Base-by-base conservation (phyloP, 2,797 vertebrate genomes). In the Chelidonichthys spinosus region DNA sequence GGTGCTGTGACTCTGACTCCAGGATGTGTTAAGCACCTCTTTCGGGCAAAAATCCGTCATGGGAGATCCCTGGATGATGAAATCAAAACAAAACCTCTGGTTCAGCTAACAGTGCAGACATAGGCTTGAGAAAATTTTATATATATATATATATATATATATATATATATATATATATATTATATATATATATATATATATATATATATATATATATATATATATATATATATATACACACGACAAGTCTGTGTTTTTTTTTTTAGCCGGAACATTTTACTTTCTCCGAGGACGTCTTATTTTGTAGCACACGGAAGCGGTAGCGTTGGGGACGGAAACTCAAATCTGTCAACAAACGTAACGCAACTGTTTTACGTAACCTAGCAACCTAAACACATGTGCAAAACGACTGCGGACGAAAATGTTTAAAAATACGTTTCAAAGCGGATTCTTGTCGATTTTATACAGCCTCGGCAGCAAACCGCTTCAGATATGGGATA, bases 341-440 rank as follows among this genome's bases (percentile, higher is more conserved):
- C 6, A 49, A 67, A 82, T 11, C 66, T 62, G 75, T 79, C 78
- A 89, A 85, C 85, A 90, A 89, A 84, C 78, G 68, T 36, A 73
- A 56, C 53, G 39, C 78, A 73, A 72, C 85, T 39, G 72, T 6
- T 33, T 10, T 4, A 17, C 2, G 7, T 3, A 15, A 55, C 10
- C 1, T 25, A 43, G n/a, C 18, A 11, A 9, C 14, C 32, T 35
- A 63, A 46, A 58, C 67, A 82, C 71, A 73, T 37, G 77, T 50
- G 33, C 17, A 0, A 11, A 25, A 11, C 33, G 6, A 63, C 39
- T 2, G 36, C 3, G 5, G 54, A 17, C 17, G 6, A 87, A 50
- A 43, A 99, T 99, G 97, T 99, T 99, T 90, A 99, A 98, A 90
- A 99, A 99, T 89, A 98, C 97, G 0, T 99, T 98, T 82, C 98